Evolutionary conservation across 1,140 invertebrate species (phyloP).

Genomic region (Drosophila tani): DNA sequence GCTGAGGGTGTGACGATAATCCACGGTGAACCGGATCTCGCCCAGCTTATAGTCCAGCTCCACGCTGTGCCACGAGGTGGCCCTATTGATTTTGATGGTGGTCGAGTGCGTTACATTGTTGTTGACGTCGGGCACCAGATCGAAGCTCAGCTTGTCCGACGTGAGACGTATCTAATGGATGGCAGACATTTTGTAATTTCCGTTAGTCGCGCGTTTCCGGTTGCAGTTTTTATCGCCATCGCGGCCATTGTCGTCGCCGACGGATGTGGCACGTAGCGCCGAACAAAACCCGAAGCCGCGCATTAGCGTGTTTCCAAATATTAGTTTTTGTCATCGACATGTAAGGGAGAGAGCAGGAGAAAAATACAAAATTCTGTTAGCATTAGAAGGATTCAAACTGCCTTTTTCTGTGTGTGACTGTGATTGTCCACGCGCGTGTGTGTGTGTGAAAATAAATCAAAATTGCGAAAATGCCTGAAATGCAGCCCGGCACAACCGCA

Average conservation of each 20-base stretch:
- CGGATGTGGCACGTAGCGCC: conserved; percentile 71
- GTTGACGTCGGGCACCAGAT: conserved; percentile 89
- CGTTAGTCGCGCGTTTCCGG: conserved; percentile 79
- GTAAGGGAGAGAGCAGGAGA: conserved; percentile 26
- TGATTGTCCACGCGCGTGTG: background rate
- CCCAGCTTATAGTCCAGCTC: conserved; percentile 91
- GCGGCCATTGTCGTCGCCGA: conserved; percentile 46
- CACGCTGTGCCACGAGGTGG: conserved; percentile 91
- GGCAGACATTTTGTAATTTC: conserved; percentile 78
- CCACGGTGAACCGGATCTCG: conserved; percentile 90
- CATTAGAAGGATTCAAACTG: conserved; percentile 46
- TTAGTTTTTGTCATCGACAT: conserved; percentile 73
- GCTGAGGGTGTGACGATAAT: conserved; percentile 90
- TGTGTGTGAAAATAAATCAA: conserved; percentile 69
- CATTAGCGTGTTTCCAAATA: conserved; percentile 74
- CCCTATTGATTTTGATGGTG: conserved; percentile 91
- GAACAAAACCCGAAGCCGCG: conserved; percentile 40
- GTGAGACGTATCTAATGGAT: conserved; percentile 88
- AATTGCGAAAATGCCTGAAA: conserved; percentile 74
- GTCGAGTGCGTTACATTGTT: conserved; percentile 91
- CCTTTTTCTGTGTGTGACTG: conserved; percentile 24
- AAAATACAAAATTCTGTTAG: conserved; percentile 71
- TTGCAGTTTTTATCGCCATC: conserved; percentile 24
- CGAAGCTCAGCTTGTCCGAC: conserved; percentile 93
- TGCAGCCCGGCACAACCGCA: conserved; percentile 47